A percentile compares a stretch with the other conserved stretches of the same genome.
These are phyloP conservation scores for Dermochelys coriacea DNA, from an alignment of 2,797 vertebrate species.

Conservation along the genomic window DNA sequence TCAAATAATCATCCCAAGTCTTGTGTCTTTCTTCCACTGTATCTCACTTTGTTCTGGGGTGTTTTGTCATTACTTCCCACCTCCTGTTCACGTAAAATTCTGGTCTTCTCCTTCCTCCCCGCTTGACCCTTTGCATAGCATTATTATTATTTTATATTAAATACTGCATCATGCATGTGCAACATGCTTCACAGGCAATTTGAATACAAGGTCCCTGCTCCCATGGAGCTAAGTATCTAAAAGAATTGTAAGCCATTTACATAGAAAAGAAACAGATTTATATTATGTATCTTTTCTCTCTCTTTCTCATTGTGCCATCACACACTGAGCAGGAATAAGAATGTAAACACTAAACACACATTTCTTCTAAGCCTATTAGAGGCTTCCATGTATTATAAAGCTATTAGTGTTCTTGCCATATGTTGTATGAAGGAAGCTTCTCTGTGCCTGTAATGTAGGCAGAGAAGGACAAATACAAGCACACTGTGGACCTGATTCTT, in stretches of 20 bases:
- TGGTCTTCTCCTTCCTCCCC: background rate
- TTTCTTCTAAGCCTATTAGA: background rate
- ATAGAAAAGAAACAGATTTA: background rate
- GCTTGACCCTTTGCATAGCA: background rate
- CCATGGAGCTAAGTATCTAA: background rate
- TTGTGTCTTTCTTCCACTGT: background rate
- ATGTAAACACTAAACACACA: background rate
- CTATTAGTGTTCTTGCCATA: background rate
- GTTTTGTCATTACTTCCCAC: background rate
- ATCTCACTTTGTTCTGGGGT: background rate
- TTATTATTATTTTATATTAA: background rate
- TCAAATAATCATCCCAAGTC: background rate
- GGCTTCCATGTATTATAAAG: background rate
- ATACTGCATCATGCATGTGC: accelerated
- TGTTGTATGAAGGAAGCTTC: background rate
- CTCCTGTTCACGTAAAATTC: background rate
- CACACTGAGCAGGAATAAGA: background rate
- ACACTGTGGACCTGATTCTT: background rate
- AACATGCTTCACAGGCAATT: background rate
- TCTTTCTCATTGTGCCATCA: background rate
- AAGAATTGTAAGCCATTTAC: background rate
- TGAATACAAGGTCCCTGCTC: background rate
- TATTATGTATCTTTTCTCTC: background rate
- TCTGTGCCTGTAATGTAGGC: background rate
- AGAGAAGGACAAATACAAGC: background rate